These are phyloP conservation scores for Tinamus major DNA, from an alignment of 2,797 vertebrate genomes.

Conservation along the genomic window DNA sequence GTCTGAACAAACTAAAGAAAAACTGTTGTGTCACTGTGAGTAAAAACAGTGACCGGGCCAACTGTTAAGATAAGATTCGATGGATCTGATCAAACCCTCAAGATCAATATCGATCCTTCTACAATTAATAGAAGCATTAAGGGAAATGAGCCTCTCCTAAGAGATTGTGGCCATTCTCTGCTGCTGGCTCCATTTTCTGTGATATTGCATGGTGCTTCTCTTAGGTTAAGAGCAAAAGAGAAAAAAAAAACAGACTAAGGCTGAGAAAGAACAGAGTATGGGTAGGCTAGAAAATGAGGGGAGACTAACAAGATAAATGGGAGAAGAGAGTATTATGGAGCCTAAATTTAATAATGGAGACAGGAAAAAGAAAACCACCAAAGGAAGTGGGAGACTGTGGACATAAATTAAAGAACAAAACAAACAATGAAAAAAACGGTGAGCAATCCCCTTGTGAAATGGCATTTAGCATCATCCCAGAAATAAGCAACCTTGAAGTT, in stretches of 20 bases:
- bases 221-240: not conserved
- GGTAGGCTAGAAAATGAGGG: not conserved
- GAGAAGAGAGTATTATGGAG: not conserved
- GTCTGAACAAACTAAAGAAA: not conserved
- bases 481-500: not conserved
- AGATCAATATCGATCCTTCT: not conserved
- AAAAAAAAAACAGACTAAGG: not conserved
- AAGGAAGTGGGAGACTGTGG: not conserved
- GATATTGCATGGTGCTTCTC: not conserved
- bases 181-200: not conserved
- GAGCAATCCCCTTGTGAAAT: not conserved
- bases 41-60: not conserved
- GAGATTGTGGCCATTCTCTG: not conserved
- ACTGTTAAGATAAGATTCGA: not conserved
- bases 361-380: not conserved
- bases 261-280: not conserved
- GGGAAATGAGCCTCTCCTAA: not conserved
- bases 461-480: not conserved
- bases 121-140: not conserved
- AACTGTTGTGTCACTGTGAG: not conserved
- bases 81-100: not conserved
- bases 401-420: not conserved
- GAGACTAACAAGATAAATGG: not conserved
- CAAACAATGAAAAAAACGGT: not conserved
- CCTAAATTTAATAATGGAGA: not conserved